Evolutionary conservation across 2,113 vertebrate genomes (phyloP).

Genomic region (Chaenocephalus aceratus): DNA sequence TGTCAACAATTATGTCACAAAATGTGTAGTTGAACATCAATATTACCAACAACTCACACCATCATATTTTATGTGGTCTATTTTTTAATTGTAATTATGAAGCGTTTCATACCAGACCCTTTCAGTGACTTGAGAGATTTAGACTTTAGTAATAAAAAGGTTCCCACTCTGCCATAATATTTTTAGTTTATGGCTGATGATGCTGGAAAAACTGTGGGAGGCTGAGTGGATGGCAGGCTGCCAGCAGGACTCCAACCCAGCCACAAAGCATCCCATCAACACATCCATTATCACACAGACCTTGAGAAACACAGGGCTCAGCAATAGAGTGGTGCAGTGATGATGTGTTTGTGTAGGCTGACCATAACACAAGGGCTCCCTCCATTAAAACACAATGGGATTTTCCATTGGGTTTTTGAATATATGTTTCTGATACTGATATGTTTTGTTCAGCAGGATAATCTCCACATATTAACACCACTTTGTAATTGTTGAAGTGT

Average conservation of each 20-base stretch:
- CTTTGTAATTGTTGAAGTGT: too few species aligned
- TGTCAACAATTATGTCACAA: too few species aligned
- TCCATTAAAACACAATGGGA: too few species aligned
- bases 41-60: neutral
- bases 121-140: neutral
- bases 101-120: slow-evolving; percentile 5
- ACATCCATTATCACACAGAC: slow-evolving; percentile 33
- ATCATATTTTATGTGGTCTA: neutral
- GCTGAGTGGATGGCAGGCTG: slow-evolving; percentile 12
- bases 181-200: slow-evolving; percentile 16
- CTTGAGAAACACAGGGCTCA: slow-evolving; percentile 20
- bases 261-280: slow-evolving; percentile 22
- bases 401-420: too few species aligned
- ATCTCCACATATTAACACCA: too few species aligned
- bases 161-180: neutral
- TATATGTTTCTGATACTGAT: too few species aligned
- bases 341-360: neutral
- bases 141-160: neutral
- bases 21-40: neutral
- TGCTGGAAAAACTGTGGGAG: slow-evolving; percentile 4
- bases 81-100: neutral
- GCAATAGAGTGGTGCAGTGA: neutral
- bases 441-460: too few species aligned
- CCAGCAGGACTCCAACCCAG: slow-evolving; percentile 1
- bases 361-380: too few species aligned